phyloP scores from a whole-genome alignment of 2,888 invertebrate genomes.

The Creontiades dilutus region DNA sequence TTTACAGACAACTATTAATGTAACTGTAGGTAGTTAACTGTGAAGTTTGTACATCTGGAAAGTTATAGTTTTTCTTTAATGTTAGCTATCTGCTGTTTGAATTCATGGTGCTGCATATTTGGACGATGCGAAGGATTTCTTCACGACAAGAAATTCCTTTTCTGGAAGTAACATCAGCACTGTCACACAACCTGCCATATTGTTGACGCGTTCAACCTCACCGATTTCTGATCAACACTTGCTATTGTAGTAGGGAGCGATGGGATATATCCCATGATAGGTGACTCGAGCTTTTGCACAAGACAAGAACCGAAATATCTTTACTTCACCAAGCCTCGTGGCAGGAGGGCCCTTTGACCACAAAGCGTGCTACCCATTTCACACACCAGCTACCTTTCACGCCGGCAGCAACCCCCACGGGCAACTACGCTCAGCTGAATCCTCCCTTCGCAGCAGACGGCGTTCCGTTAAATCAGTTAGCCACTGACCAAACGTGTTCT shows the following conservation, averaged over 20 bases:
- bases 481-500: slow-evolving; percentile 48
- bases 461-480: slow-evolving; percentile 46
- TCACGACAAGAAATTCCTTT: too few species aligned
- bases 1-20: too few species aligned
- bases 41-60: too few species aligned
- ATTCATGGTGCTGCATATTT: too few species aligned
- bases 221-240: background rate
- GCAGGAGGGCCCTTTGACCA: slow-evolving; percentile 24
- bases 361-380: slow-evolving; percentile 46
- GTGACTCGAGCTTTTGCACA: slow-evolving; percentile 50
- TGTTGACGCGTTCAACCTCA: too few species aligned
- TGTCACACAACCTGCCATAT: too few species aligned
- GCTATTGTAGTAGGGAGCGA: background rate
- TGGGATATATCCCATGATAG: background rate
- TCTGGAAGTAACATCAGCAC: too few species aligned
- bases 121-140: too few species aligned
- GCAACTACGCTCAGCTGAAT: slow-evolving; percentile 37
- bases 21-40: too few species aligned
- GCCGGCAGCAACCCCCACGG: background rate
- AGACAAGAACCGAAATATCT: slow-evolving; percentile 37
- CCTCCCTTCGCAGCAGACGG: slow-evolving; percentile 24
- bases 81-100: too few species aligned
- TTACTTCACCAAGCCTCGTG: slow-evolving; percentile 1
- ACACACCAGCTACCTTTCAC: slow-evolving; percentile 45
- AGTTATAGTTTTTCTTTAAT: too few species aligned